Evolutionary conservation across 2,113 vertebrate species (phyloP).

Genomic region (Neotoma lepida): DNA sequence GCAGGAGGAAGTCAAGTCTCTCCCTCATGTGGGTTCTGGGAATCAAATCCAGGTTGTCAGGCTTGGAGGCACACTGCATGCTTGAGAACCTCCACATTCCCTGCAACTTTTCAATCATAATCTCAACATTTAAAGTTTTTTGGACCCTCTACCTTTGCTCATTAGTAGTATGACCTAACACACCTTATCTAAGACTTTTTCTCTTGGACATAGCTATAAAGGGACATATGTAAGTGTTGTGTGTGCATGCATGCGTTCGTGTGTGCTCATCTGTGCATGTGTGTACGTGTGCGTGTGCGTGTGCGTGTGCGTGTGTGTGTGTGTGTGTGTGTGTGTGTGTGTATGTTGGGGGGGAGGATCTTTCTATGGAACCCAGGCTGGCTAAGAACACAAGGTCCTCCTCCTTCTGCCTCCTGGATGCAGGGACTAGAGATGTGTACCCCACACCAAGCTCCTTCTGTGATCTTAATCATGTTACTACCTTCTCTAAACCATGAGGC

Average conservation of each 20-base stretch:
- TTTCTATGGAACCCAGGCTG: not conserved
- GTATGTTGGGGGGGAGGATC: too few relatives aligned
- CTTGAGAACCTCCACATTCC: not conserved
- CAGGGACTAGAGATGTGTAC: not conserved
- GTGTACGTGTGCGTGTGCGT: not conserved
- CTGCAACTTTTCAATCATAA: not conserved
- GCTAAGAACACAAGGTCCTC: not conserved
- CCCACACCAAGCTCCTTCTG: not conserved
- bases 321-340: too few relatives aligned
- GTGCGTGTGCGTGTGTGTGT: not conserved
- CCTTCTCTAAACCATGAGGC: not conserved
- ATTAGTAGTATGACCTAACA: not conserved
- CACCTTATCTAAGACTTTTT: not conserved
- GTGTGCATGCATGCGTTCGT: not conserved
- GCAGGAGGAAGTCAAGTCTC: not conserved
- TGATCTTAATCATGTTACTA: slow-evolving; percentile 9
- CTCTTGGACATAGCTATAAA: slow-evolving; percentile 23
- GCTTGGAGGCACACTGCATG: not conserved
- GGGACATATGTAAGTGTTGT: not conserved
- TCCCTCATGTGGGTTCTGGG: not conserved
- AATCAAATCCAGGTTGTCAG: not conserved
- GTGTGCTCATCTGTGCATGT: not conserved
- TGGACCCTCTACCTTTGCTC: not conserved
- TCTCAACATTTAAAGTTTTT: not conserved
- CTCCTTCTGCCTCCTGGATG: not conserved